Conservation (phyloP, 2,797 vertebrate genomes). For the Myotis vivesi region DNA sequence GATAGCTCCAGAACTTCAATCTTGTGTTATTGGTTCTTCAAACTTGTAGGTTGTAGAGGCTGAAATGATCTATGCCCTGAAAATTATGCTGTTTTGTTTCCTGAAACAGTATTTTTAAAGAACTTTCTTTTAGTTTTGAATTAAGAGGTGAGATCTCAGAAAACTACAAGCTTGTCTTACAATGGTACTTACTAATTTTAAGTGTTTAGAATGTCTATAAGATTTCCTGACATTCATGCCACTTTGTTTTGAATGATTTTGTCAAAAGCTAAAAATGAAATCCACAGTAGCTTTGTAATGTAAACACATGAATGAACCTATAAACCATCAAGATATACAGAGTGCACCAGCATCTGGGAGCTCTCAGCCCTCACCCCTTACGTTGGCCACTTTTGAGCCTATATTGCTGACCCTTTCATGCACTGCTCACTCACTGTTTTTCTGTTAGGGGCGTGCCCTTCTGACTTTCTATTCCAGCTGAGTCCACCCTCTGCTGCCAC, state of each 20-base stretch:
- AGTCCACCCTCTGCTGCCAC: neutral
- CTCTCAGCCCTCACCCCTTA: neutral
- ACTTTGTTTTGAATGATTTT: neutral
- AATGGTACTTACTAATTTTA: neutral
- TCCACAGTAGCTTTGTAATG: neutral
- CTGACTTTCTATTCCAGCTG: neutral
- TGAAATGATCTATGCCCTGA: neutral
- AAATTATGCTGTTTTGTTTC: neutral
- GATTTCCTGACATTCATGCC: neutral
- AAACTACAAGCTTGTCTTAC: neutral
- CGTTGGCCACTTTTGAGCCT: neutral
- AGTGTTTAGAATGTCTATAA: neutral
- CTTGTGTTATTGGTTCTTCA: constrained; percentile 20
- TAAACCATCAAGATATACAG: neutral
- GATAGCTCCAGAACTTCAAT: neutral
- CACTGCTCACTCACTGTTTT: neutral
- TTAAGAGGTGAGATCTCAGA: neutral
- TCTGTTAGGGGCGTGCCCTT: neutral
- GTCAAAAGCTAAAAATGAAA: neutral
- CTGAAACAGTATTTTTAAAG: neutral
- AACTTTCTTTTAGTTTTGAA: neutral
- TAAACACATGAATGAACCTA: neutral
- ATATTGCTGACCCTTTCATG: neutral
- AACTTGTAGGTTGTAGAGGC: neutral
- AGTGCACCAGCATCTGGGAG: neutral